A percentile compares a stretch with the other conserved stretches of the same genome.
These are phyloP conservation scores for Hyaena hyaena DNA, from an alignment of 2,113 vertebrate genomes.

Conservation along the genomic window DNA sequence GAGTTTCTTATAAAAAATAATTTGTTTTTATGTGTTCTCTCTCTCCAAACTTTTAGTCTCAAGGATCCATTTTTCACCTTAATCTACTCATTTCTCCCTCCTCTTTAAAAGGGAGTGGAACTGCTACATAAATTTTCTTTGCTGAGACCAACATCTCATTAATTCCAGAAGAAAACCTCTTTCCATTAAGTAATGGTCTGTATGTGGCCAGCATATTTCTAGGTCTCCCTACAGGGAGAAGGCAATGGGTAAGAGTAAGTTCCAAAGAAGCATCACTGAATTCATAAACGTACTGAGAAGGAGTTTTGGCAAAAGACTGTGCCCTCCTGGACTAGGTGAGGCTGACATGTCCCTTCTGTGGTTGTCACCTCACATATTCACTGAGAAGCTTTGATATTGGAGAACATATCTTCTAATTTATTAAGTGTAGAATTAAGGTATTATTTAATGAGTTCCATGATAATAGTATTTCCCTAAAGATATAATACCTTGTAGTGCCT, in stretches of 20 bases:
- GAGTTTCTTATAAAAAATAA: constrained; percentile 67
- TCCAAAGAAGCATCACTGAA: neutral
- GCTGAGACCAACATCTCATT: neutral
- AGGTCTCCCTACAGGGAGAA: neutral
- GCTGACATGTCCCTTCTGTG: neutral
- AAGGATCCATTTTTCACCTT: constrained; percentile 58
- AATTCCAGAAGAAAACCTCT: constrained; percentile 52
- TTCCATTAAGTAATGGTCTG: constrained; percentile 26
- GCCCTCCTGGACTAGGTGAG: neutral
- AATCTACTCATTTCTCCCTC: constrained; percentile 34
- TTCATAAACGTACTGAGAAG: neutral
- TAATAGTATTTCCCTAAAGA: neutral
- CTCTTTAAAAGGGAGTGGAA: constrained; percentile 22
- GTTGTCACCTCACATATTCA: neutral
- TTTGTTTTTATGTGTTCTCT: constrained; percentile 62
- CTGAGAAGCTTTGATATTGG: neutral
- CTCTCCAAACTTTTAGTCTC: constrained; percentile 54
- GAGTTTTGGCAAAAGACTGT: neutral
- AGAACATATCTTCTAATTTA: neutral
- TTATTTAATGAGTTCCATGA: neutral
- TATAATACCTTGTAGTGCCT: neutral
- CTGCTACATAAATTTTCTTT: constrained; percentile 34
- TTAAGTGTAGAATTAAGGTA: neutral
- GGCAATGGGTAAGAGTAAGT: neutral
- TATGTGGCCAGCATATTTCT: neutral